Evolutionary conservation across 2,888 invertebrate genomes (phyloP).

Genomic region (Chrysotoxum bicinctum): DNA sequence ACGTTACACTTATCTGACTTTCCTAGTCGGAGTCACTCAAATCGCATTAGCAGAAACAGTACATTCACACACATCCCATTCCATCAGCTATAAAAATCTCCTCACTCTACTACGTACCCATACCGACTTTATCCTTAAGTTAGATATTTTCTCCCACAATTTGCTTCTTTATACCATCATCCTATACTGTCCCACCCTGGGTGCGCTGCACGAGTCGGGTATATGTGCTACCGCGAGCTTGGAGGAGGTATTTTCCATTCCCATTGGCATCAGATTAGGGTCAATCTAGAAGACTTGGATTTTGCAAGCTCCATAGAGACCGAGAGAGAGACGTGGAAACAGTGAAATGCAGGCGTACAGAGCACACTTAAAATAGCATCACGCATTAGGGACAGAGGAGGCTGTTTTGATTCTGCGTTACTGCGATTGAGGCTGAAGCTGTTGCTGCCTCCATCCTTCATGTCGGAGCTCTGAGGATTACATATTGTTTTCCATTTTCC

Average conservation of each 20-base stretch:
- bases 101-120: neutral
- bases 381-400: constrained; percentile 53
- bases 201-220: neutral
- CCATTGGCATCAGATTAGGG: constrained; percentile 72
- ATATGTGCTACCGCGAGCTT: neutral
- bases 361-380: constrained; percentile 63
- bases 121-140: constrained; percentile 11
- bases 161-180: neutral
- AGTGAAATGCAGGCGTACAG: constrained; percentile 19
- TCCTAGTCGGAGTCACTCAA: constrained; percentile 61
- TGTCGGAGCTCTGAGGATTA: constrained; percentile 47
- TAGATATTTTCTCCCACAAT: constrained; percentile 57
- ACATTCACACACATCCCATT: constrained; percentile 27
- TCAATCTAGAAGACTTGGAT: constrained; percentile 52
- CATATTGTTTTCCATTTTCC: constrained; percentile 35
- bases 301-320: constrained; percentile 15
- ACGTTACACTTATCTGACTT: constrained; percentile 59
- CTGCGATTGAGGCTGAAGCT: neutral
- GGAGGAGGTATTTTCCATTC: constrained; percentile 49
- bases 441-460: neutral
- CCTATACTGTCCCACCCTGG: neutral
- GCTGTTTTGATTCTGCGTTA: constrained; percentile 27
- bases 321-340: neutral
- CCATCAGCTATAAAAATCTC: constrained; percentile 12
- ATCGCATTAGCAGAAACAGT: constrained; percentile 62